Base-by-base conservation (phyloP, 2,888 invertebrate genomes). In the Andricus curvator region DNA sequence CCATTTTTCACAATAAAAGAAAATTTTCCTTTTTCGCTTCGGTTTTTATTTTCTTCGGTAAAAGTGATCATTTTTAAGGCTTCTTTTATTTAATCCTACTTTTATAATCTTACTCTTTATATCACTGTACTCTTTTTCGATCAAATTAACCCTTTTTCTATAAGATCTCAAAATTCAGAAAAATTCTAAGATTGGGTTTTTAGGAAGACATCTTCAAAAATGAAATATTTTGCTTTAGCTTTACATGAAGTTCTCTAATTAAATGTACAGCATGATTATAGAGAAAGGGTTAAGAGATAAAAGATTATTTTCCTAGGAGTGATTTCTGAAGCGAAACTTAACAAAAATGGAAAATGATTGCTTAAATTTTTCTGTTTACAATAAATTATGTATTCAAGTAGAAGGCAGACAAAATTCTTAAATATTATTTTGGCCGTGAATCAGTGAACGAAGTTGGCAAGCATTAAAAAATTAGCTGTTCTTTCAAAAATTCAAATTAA, bases 61-160 rank as follows among this genome's bases (percentile, higher is more conserved):
- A 67, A 67, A 64, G 64, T 64, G 29, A 15, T 64, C 13, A 64
- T 64, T 70, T 29, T 51, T 70, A 51, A 70, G 70, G 51, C 70
- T 51, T 51, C 17, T 13, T 70, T 70, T 20, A 66, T 11, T 29
- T 48, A 68, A 22, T 22, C 4, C 13, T 67, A 13, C 20, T 67
- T n/a, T 48, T 48, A 44, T n/a, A 68, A 48, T 68, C 44, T 22
- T 48, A 68, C 22, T 11, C 1, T 22, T 68, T 13, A 17, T 51
- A 51, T 48, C 13, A 64, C 51, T 70, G 48, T 33, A 51, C 70
- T 51, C 11, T 8, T 3, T 48, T 44, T 67, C 51, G 51, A 20
- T 51, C 3, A 51, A 51, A 44, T 70, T 70, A 70, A 70, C 48
- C 70, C 70, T 70, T 70, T 51, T 51, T 70, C 48, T 51, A 70